Percentiles rank a stretch among this genome's conserved stretches.
These are phyloP conservation scores for Electrona antarctica DNA, from an alignment of 2,113 vertebrate genomes.

Conservation along the genomic window DNA sequence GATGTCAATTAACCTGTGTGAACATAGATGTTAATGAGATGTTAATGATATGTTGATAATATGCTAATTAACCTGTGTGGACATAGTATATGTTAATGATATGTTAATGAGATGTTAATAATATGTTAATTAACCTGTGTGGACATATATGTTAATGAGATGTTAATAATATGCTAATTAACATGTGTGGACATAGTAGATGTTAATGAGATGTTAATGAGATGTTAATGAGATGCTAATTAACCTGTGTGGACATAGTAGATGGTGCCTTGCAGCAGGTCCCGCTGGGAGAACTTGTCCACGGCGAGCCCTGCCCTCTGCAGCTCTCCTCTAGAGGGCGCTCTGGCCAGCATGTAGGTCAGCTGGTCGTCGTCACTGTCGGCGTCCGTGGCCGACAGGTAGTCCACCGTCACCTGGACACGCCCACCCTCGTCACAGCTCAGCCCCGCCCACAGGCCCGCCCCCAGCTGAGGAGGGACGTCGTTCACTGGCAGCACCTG, in stretches of 20 bases:
- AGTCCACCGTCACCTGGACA: conserved; percentile 69
- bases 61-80: too few relatives aligned
- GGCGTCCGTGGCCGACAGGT: conserved; percentile 71
- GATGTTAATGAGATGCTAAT: too few relatives aligned
- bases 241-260: conserved; percentile 74
- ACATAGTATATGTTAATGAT: too few relatives aligned
- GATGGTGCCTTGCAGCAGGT: conserved; percentile 74
- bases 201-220: too few relatives aligned
- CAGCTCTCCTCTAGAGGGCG: conserved; percentile 60
- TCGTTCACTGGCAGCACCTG: conserved; percentile 73
- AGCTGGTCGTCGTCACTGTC: conserved; percentile 73
- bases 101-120: too few relatives aligned
- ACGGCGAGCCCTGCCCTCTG: conserved; percentile 60
- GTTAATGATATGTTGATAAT: too few relatives aligned
- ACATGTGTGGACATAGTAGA: too few relatives aligned
- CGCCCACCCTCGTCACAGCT: conserved; percentile 62
- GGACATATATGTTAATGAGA: too few relatives aligned
- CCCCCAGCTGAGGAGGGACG: conserved; percentile 65
- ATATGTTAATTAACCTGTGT: too few relatives aligned
- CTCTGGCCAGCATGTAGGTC: conserved; percentile 67
- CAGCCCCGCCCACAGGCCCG: conserved; percentile 60
- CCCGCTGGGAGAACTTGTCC: conserved; percentile 77
- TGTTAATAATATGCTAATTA: too few relatives aligned
- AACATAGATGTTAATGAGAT: too few relatives aligned
- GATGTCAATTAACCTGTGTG: too few relatives aligned